A percentile compares a stretch with the other conserved stretches of the same genome.
These are phyloP conservation scores for Eremobia ochroleuca DNA, from an alignment of 2,888 invertebrate genomes.

Conservation along the genomic window DNA sequence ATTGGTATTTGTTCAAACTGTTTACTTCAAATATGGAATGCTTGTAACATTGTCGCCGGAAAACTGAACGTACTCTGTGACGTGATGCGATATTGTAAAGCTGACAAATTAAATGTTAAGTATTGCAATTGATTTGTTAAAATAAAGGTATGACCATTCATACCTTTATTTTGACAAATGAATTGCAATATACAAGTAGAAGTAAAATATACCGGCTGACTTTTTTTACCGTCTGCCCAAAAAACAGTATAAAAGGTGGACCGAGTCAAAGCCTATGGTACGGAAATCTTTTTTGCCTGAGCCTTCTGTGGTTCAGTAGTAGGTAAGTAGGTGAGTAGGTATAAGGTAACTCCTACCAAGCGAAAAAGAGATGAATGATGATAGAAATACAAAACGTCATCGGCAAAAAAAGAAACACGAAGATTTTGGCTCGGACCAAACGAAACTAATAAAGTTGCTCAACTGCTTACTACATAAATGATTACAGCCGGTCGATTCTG, in stretches of 20 bases:
- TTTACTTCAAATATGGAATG: slow-evolving; percentile 33
- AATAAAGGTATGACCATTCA: too few species aligned
- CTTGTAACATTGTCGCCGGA: slow-evolving; percentile 21
- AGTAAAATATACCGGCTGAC: neutral
- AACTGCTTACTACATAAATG: neutral
- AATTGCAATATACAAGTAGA: neutral
- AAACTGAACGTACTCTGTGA: neutral
- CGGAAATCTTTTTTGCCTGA: too few species aligned
- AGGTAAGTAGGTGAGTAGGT: neutral
- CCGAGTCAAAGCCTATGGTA: neutral
- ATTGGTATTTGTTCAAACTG: slow-evolving; percentile 44
- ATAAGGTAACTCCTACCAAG: neutral
- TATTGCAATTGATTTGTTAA: too few species aligned
- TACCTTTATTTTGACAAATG: neutral
- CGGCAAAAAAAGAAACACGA: neutral
- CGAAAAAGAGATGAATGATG: neutral
- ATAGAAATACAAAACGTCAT: neutral
- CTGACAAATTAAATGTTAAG: too few species aligned
- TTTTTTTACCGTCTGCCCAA: too few species aligned
- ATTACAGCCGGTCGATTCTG: too few species aligned
- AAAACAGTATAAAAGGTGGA: neutral
- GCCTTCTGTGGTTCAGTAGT: too few species aligned
- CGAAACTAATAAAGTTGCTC: neutral
- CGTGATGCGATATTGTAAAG: neutral
- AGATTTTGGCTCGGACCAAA: neutral